These are phyloP conservation scores for Chymomyza costata DNA, from an alignment of 1,140 invertebrate genomes.

Conservation along the genomic window DNA sequence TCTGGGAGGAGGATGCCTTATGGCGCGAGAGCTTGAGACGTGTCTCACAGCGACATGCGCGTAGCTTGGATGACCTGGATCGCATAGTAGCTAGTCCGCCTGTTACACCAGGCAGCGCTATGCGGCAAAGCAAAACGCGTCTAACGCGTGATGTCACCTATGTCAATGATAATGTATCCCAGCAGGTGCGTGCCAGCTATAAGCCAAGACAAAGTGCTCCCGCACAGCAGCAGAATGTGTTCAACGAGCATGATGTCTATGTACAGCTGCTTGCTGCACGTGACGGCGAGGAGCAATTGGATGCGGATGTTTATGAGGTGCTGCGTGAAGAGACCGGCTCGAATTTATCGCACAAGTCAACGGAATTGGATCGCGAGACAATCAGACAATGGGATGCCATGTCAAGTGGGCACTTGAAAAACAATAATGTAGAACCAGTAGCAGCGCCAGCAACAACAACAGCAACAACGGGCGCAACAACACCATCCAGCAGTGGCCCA, in stretches of 20 bases:
- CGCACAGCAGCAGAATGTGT: constrained; percentile 4
- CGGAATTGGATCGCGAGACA: constrained; percentile 89
- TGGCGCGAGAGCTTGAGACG: constrained; percentile 87
- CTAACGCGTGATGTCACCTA: constrained; percentile 83
- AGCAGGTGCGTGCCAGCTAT: constrained; percentile 37
- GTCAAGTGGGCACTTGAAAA: constrained; percentile 83
- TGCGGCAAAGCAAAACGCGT: constrained; percentile 63
- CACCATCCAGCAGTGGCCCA: constrained; percentile 16
- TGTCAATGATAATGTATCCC: constrained; percentile 78
- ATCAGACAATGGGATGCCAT: constrained; percentile 90
- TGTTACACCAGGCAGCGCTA: constrained; percentile 14
- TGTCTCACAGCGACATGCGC: constrained; percentile 86
- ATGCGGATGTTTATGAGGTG: constrained; percentile 70
- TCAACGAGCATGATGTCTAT: constrained; percentile 78
- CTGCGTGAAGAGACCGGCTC: constrained; percentile 64
- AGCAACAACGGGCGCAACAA: constrained; percentile 4
- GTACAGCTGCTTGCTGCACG: constrained; percentile 76
- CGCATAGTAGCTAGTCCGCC: constrained; percentile 64
- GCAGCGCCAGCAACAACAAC: constrained; percentile 4
- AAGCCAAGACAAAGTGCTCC: constrained; percentile 17
- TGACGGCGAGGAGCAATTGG: constrained; percentile 18
- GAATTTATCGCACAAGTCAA: constrained; percentile 75
- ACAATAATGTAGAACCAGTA: constrained; percentile 30
- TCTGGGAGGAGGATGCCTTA: constrained; percentile 88
- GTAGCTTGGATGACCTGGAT: constrained; percentile 87